phyloP scores from a whole-genome alignment of 2,113 vertebrate species.

The Stegostoma tigrinum region DNA sequence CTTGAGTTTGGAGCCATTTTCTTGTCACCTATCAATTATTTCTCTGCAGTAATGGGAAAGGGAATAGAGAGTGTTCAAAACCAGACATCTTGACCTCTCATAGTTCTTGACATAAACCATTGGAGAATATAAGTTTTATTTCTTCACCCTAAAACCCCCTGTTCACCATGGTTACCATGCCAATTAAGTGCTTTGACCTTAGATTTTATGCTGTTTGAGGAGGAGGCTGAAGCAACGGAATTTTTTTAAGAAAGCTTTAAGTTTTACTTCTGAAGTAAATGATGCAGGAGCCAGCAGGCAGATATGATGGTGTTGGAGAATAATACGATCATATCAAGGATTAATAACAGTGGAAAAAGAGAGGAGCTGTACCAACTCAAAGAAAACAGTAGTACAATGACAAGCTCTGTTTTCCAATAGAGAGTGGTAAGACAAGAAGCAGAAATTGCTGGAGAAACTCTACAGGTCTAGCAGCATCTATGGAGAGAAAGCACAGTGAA shows the following conservation, averaged over 20 bases:
- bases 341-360: background rate
- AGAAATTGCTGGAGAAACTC: too few relatives aligned
- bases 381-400: background rate
- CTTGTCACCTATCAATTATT: background rate
- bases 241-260: background rate
- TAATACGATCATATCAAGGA: background rate
- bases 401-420: background rate
- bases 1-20: background rate
- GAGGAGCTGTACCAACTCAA: background rate
- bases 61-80: background rate
- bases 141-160: background rate
- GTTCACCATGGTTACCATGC: constrained; percentile 3
- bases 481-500: too few relatives aligned
- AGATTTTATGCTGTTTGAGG: background rate
- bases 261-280: background rate
- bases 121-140: background rate
- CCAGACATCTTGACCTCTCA: background rate
- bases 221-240: background rate
- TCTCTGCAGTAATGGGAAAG: background rate
- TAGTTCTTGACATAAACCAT: background rate
- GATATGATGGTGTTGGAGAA: background rate
- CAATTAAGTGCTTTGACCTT: background rate
- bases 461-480: too few relatives aligned
- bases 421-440: too few relatives aligned
- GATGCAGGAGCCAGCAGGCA: background rate